phyloP scores from a whole-genome alignment of 2,888 invertebrate species.

The Torymus texanus region DNA sequence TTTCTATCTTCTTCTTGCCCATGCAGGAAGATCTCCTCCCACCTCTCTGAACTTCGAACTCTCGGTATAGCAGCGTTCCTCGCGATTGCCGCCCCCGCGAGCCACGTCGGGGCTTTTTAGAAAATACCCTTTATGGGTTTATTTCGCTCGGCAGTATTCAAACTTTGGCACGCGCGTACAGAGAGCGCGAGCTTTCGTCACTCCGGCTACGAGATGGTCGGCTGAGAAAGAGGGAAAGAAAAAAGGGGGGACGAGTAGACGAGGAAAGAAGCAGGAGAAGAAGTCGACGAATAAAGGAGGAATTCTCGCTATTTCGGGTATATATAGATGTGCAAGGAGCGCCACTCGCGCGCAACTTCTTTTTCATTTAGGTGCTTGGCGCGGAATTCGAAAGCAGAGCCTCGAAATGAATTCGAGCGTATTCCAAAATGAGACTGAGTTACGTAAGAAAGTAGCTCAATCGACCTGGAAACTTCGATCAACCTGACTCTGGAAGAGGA shows the following conservation, averaged over 20 bases:
- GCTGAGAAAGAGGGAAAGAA: neutral
- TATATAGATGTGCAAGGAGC: neutral
- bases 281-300: neutral
- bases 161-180: neutral
- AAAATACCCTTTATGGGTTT: slow-evolving; percentile 22
- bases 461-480: slow-evolving; percentile 49
- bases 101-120: neutral
- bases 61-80: neutral
- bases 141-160: slow-evolving; percentile 10
- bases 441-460: slow-evolving; percentile 31
- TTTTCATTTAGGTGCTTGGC: slow-evolving; percentile 40
- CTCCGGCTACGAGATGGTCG: neutral
- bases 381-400: slow-evolving; percentile 22
- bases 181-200: slow-evolving; percentile 2
- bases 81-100: neutral
- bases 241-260: neutral
- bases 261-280: neutral
- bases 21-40: neutral
- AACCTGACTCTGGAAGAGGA: slow-evolving; percentile 17
- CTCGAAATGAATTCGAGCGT: slow-evolving; percentile 29
- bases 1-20: neutral
- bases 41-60: too few relatives aligned
- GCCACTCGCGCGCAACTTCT: slow-evolving; percentile 10
- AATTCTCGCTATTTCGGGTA: slow-evolving; percentile 1
- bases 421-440: slow-evolving; percentile 33